These are phyloP conservation scores for Myrmecophaga tridactyla DNA, from an alignment of 2,113 vertebrate species.

Conservation along the genomic window DNA sequence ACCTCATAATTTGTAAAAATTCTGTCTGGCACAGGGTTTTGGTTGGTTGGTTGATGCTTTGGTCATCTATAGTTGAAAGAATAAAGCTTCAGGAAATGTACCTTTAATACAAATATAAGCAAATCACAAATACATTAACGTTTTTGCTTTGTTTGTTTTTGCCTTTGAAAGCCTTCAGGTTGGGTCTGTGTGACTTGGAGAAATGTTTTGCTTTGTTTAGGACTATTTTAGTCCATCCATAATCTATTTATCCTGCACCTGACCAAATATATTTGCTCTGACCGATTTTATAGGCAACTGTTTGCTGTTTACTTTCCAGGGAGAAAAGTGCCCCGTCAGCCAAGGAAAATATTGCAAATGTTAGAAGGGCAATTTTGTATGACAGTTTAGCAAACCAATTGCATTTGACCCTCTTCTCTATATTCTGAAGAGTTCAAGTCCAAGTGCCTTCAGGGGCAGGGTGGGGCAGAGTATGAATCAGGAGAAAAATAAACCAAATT, in stretches of 20 bases:
- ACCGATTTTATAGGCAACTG: conserved; percentile 67
- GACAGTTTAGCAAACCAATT: conserved; percentile 40
- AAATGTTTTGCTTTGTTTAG: conserved; percentile 59
- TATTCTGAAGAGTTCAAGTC: conserved; percentile 42
- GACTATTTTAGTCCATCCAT: conserved; percentile 52
- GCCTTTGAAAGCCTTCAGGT: conserved; percentile 29
- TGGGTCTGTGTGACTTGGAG: not conserved
- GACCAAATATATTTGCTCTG: conserved; percentile 60
- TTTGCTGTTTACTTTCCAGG: conserved; percentile 65
- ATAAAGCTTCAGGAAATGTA: not conserved
- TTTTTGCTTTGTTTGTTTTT: not conserved
- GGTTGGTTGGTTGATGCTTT: not conserved
- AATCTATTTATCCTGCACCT: conserved; percentile 60
- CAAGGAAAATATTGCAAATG: conserved; percentile 60
- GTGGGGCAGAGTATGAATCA: not conserved
- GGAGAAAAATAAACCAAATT: conserved; percentile 58
- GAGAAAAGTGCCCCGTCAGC: conserved; percentile 63
- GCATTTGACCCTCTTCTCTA: conserved; percentile 42
- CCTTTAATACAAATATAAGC: not conserved
- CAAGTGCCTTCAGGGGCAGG: not conserved
- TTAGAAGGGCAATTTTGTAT: conserved; percentile 37
- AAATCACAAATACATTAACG: not conserved
- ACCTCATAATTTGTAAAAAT: not conserved
- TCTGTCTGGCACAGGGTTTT: not conserved
- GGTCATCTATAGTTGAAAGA: not conserved